Evolutionary conservation across 2,113 vertebrate species (phyloP).

Genomic region (Nettapus auritus): DNA sequence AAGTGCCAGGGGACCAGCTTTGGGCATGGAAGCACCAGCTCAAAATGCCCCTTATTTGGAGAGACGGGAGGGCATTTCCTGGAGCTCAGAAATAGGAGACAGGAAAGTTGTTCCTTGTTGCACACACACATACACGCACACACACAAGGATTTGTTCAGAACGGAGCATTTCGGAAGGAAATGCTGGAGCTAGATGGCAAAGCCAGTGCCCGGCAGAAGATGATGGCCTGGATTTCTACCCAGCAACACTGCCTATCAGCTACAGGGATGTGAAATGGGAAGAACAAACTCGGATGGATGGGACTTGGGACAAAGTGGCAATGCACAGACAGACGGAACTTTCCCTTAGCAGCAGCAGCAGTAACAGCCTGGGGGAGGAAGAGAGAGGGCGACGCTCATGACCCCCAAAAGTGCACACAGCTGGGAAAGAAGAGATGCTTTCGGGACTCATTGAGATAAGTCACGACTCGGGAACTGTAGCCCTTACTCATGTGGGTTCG

Average conservation of each 20-base stretch:
- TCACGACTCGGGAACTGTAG: neutral
- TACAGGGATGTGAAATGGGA: neutral
- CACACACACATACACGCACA: fast-evolving
- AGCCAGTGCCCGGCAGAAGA: neutral
- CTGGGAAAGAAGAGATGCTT: neutral
- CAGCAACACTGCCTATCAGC: neutral
- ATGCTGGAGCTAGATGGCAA: neutral
- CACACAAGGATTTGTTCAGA: fast-evolving
- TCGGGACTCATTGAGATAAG: neutral
- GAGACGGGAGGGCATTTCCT: neutral
- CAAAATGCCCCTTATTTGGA: neutral
- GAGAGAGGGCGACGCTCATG: neutral
- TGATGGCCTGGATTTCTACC: neutral
- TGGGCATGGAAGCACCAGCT: neutral
- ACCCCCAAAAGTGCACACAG: slow-evolving; percentile 26
- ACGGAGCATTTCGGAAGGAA: neutral
- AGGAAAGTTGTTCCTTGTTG: neutral
- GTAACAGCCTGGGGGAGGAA: neutral
- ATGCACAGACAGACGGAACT: neutral
- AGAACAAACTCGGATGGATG: neutral
- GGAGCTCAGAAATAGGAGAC: fast-evolving
- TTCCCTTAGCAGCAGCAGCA: slow-evolving; percentile 8
- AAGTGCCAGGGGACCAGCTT: neutral
- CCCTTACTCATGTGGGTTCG: neutral
- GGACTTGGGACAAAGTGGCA: neutral